A percentile compares a stretch with the other conserved stretches of the same genome.
These are phyloP conservation scores for Leptothorax acervorum DNA, from an alignment of 2,888 invertebrate species.

Conservation along the genomic window DNA sequence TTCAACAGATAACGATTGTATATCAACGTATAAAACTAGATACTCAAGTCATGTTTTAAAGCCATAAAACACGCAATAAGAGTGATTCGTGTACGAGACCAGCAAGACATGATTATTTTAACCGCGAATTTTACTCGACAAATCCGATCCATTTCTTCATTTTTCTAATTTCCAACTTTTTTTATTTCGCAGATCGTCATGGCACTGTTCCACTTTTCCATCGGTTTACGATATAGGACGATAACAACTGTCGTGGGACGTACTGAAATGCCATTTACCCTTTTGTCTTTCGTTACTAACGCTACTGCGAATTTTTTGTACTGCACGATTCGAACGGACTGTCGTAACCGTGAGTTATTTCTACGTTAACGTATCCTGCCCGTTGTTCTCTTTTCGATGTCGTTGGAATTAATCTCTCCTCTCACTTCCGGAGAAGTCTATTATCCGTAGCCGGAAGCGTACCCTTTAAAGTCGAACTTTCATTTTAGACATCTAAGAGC, in stretches of 20 bases:
- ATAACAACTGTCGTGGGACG: slow-evolving; percentile 28
- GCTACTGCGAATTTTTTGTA: slow-evolving; percentile 8
- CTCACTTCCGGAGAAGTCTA: slow-evolving; percentile 29
- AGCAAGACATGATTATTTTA: neutral
- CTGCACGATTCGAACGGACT: neutral
- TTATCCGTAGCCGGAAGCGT: slow-evolving; percentile 19
- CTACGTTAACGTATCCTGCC: slow-evolving; percentile 1
- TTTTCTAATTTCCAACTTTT: neutral
- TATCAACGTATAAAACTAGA: neutral
- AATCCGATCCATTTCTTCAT: slow-evolving; percentile 10
- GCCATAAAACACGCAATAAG: neutral
- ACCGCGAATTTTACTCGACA: slow-evolving; percentile 24
- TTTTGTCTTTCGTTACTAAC: slow-evolving; percentile 17
- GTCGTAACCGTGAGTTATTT: slow-evolving; percentile 27
- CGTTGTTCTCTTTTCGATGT: slow-evolving; percentile 13
- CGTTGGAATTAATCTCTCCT: slow-evolving; percentile 35
- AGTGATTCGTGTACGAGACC: neutral
- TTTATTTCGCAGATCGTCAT: neutral
- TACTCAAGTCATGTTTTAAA: neutral
- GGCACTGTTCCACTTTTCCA: slow-evolving; percentile 13
- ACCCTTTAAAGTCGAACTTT: slow-evolving; percentile 17
- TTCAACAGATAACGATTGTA: neutral
- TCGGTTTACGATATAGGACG: slow-evolving; percentile 23
- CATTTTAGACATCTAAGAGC: neutral
- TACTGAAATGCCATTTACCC: slow-evolving; percentile 35